Base-by-base conservation (phyloP, 1,140 invertebrate species). In the Ericerus pela region DNA sequence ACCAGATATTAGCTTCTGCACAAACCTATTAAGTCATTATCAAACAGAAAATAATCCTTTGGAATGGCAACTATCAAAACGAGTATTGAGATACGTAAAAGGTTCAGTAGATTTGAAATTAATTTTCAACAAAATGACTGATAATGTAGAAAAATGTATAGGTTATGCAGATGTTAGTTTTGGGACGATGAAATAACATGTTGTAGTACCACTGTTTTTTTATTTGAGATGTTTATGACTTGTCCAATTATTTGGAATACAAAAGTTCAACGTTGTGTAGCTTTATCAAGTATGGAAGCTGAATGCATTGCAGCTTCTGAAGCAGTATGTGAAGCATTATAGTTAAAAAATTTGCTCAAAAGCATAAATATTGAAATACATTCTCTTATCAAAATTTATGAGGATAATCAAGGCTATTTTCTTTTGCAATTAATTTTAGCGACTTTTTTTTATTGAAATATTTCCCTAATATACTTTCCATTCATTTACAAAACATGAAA, bases 261-360 rank as follows among this genome's bases (percentile, higher is more conserved):
- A 4, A 60, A 61, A 43, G 65, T 63, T 58, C 68, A 70, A 61
- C 53, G 10, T 18, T 60, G 60, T 57, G 63, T 68, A 12, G 62
- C 68, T 20, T 27, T 69, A 8, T 71, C 65, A 20, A 68, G 65
- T 20, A 63, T 63, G 6, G 69, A 72, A 55, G 64, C 69, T 0
- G 69, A 73, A 41, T 72, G 68, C 57, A 58, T 70, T 11, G 65
- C 69, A 33, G 8, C 58, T 60, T 11, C 16, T 59, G 36, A 60
- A 22, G 27, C 43, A 1, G 22, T 51, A 6, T 6, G 20, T 3
- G 56, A 54, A 51, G 27, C 22, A 5, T 16, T 33, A 10, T 54
- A 37, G 57, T 16, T 47, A n/a, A 30, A 58, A 53, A 16, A 28
- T 0, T 27, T 29, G 14, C 29, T 27, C n/a, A 43, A 18, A 0